Evolutionary conservation across 2,888 invertebrate species (phyloP).

Genomic region (Drosophila fungiperda): DNA sequence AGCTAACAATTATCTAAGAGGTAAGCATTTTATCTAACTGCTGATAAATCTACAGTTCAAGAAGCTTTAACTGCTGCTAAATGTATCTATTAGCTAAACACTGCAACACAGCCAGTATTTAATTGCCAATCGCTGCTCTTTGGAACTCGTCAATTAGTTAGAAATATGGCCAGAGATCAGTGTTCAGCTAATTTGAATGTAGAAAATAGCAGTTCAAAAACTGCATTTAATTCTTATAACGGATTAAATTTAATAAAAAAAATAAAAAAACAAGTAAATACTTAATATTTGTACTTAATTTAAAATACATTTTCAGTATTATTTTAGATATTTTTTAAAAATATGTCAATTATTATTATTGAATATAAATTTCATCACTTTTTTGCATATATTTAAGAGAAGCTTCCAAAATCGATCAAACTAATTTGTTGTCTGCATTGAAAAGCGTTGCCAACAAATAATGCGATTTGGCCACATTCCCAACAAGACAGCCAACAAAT

Average conservation of each 20-base stretch:
- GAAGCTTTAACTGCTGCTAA: conserved; percentile 53
- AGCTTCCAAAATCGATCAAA: conserved; percentile 32
- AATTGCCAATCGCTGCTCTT: conserved; percentile 27
- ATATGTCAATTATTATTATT: background rate
- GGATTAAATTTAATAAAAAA: background rate
- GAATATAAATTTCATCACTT: background rate
- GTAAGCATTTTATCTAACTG: conserved; percentile 48
- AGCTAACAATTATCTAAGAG: conserved; percentile 38
- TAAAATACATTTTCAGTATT: too few species aligned
- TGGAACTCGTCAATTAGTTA: conserved; percentile 13
- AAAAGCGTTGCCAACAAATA: conserved; percentile 30
- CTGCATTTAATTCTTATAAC: background rate
- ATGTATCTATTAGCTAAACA: conserved; percentile 48
- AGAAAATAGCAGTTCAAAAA: background rate
- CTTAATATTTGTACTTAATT: background rate
- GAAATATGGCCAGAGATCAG: background rate
- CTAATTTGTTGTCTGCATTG: background rate
- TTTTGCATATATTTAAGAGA: background rate
- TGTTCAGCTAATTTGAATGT: background rate
- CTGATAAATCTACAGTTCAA: conserved; percentile 69
- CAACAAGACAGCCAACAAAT: conserved; percentile 33
- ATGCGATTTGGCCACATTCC: conserved; percentile 47
- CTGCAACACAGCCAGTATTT: conserved; percentile 28
- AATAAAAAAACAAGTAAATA: background rate
- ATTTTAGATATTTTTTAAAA: too few species aligned